Conservation (phyloP, 2,888 invertebrate species). For the Seira sanloemensis region DNA sequence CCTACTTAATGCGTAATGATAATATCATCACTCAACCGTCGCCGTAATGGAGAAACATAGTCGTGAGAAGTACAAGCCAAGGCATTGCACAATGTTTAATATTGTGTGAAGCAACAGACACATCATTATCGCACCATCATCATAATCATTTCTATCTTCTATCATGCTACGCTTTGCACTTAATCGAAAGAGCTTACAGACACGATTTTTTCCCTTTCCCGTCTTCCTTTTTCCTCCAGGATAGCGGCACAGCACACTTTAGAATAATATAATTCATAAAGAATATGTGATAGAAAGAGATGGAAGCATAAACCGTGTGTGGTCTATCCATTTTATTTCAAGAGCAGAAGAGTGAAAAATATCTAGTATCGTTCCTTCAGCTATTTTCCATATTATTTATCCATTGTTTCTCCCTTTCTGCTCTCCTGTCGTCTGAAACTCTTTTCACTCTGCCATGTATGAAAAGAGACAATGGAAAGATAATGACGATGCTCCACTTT, state of each 20-base stretch:
- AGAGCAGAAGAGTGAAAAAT: not conserved
- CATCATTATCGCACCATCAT: conserved; percentile 45
- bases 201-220: not conserved
- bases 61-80: not conserved
- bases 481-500: conserved; percentile 1
- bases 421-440: not conserved
- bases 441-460: not conserved
- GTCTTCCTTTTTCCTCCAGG: not conserved
- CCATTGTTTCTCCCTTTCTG: not conserved
- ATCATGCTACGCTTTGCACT: conserved; percentile 33
- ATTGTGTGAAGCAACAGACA: conserved; percentile 46
- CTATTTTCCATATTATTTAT: conserved; percentile 4
- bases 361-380: conserved; percentile 1
- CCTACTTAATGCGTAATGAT: conserved; percentile 4
- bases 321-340: not conserved
- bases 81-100: not conserved
- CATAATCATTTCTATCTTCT: conserved; percentile 40
- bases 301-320: not conserved
- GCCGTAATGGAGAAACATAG: conserved; percentile 4
- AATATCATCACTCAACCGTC: conserved; percentile 1
- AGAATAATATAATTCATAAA: not conserved
- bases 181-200: conserved; percentile 41
- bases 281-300: not conserved
- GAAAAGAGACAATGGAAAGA: not conserved
- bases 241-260: not conserved